Conservation (phyloP, 2,113 vertebrate species). For the Aleadryas rufinucha region DNA sequence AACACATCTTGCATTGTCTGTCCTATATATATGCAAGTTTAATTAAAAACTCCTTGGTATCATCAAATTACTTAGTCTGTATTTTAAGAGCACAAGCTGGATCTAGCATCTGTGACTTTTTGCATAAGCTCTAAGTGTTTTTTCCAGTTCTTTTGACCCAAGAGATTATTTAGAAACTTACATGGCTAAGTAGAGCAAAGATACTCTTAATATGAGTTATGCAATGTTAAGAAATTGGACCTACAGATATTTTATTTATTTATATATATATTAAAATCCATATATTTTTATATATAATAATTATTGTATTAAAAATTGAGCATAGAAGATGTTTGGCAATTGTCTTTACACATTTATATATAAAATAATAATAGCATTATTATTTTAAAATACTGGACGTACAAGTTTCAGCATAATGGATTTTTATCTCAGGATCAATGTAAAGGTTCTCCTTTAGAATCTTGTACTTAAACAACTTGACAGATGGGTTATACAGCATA, state of each 20-base stretch:
- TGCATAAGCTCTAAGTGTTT: neutral
- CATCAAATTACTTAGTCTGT: neutral
- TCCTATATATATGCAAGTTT: neutral
- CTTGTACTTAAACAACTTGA: neutral
- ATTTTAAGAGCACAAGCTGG: neutral
- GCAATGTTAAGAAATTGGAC: neutral
- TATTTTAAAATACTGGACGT: neutral
- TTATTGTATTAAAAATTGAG: neutral
- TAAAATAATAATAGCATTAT: neutral
- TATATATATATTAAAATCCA: neutral
- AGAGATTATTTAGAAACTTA: neutral
- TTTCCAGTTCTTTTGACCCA: neutral
- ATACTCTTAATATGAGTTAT: neutral
- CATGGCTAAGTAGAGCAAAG: neutral
- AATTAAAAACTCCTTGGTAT: neutral
- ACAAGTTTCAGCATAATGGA: neutral
- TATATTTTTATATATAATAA: neutral
- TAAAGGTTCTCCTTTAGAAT: neutral
- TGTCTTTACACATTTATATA: neutral
- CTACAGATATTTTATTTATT: neutral
- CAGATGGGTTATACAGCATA: neutral
- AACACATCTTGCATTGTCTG: neutral
- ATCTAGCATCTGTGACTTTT: neutral
- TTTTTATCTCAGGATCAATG: neutral
- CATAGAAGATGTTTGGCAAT: neutral